Evolutionary conservation across 92 coral and sea anemone species (phyloP), one percentile per base, ranked within the genome.

Genomic region (Galaxea fascicularis): DNA sequence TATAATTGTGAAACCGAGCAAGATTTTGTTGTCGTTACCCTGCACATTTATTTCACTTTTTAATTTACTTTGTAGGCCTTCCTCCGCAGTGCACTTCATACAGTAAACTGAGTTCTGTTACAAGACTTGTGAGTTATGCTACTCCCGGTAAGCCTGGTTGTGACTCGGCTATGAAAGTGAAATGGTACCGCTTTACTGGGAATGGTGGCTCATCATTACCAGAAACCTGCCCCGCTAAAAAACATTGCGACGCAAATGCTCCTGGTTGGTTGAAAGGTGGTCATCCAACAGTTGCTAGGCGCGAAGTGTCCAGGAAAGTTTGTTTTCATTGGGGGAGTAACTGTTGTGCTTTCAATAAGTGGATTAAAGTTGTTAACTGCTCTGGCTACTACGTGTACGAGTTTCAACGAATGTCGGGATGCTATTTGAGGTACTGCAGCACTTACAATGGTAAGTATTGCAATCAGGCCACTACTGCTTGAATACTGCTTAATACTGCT

Each of bases 241-340:
- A 1, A 71, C 47, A 24, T 27, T 79, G 84, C 56, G 29, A 25
- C 13, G 51, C 84, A 17, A 44, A 26, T 44, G 29, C 71, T 3
- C 45, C 60, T 13, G 74, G 84, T 52, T 79, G 84, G 84, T 44
- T 79, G 18, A 25, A 64, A n/a, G 84, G 84, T 11, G 13, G 14
- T 4, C 74, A 79, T 27, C 84, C 84, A 20, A 44, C 84, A 13
- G 84, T 79, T 20, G 84, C 25, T 4, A 62, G 65, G 4, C 75
- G 84, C 6, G 57, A 31, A 0, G 75, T 79, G 10, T 22, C 30
- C 0, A 76, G 69, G 52, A 35, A 26, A 35, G 81, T n/a, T 10
- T 76, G 81, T 18, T 76, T 58, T 28, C 29, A 22, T 12, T 35
- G 5, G 24, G 1, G 17, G 3, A 3, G 18, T 1, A 20, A 20